Evolutionary conservation across 2,888 invertebrate species (phyloP).

Genomic region (Scaptodrosophila latifasciaeformis): DNA sequence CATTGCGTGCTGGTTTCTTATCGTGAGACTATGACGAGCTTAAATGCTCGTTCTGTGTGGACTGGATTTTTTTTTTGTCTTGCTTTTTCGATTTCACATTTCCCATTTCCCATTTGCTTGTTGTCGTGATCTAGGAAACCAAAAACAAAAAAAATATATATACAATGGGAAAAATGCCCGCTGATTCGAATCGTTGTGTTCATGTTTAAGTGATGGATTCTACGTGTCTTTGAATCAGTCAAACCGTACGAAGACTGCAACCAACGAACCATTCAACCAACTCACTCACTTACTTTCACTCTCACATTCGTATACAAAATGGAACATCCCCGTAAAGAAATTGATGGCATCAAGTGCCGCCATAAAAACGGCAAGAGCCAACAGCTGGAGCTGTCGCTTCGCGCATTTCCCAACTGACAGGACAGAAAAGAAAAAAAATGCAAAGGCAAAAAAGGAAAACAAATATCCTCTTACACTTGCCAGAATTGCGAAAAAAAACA

Average conservation of each 20-base stretch:
- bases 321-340: conserved; percentile 5
- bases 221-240: conserved; percentile 11
- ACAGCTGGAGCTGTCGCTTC: not conserved
- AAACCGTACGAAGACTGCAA: too few relatives aligned
- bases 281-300: too few relatives aligned
- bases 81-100: conserved; percentile 51
- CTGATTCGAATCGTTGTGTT: not conserved
- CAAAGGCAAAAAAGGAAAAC: too few relatives aligned
- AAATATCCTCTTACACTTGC: too few relatives aligned
- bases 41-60: conserved; percentile 6
- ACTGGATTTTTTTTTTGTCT: conserved; percentile 40
- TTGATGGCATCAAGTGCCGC: conserved; percentile 25
- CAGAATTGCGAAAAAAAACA: too few relatives aligned
- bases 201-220: conserved; percentile 45
- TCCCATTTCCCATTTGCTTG: conserved; percentile 3
- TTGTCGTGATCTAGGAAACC: too few relatives aligned
- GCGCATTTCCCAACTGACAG: conserved; percentile 12
- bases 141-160: too few relatives aligned
- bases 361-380: conserved; percentile 14
- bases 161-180: not conserved
- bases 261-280: too few relatives aligned
- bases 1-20: too few relatives aligned
- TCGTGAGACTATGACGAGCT: conserved; percentile 1
- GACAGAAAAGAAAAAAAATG: too few relatives aligned
- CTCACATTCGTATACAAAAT: too few relatives aligned